Conservation (phyloP, 2,797 vertebrate species). For the Girardinus metallicus region DNA sequence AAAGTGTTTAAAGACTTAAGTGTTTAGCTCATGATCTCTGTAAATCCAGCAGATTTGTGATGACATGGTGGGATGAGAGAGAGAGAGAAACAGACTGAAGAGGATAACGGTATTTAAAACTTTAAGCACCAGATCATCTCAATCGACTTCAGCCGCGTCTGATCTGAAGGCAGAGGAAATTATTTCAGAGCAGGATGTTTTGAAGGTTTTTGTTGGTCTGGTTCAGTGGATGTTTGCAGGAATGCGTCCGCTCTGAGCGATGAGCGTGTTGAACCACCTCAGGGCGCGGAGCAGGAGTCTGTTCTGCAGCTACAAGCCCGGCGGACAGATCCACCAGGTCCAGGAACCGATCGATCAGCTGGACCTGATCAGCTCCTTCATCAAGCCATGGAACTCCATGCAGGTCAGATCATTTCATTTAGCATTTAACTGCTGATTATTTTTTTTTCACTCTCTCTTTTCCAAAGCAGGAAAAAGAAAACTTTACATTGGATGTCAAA, state of each 20-base stretch:
- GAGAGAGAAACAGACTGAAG: constrained; percentile 34
- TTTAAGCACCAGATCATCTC: constrained; percentile 83
- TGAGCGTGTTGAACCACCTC: constrained; percentile 57
- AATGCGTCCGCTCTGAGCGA: not conserved
- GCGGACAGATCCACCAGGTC: constrained; percentile 4
- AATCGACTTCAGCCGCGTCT: not conserved
- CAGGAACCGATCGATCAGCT: constrained; percentile 26
- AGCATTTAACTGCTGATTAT: too few relatives aligned
- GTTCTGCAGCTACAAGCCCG: constrained; percentile 72
- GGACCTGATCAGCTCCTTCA: constrained; percentile 53
- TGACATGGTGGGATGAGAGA: constrained; percentile 22
- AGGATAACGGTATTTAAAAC: constrained; percentile 73
- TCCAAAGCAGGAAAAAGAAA: not conserved
- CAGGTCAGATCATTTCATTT: constrained; percentile 53
- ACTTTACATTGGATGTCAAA: not conserved
- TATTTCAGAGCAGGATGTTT: not conserved
- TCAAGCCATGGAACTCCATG: constrained; percentile 78
- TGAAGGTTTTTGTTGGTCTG: not conserved
- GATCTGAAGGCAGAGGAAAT: not conserved
- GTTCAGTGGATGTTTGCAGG: not conserved
- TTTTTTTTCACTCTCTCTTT: not conserved
- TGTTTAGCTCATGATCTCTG: not conserved
- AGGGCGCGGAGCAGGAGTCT: constrained; percentile 74
- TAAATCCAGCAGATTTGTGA: constrained; percentile 2
- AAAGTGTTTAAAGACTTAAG: not conserved